These are phyloP conservation scores for Corvus cornix DNA, from an alignment of 2,113 vertebrate species.

Conservation along the genomic window DNA sequence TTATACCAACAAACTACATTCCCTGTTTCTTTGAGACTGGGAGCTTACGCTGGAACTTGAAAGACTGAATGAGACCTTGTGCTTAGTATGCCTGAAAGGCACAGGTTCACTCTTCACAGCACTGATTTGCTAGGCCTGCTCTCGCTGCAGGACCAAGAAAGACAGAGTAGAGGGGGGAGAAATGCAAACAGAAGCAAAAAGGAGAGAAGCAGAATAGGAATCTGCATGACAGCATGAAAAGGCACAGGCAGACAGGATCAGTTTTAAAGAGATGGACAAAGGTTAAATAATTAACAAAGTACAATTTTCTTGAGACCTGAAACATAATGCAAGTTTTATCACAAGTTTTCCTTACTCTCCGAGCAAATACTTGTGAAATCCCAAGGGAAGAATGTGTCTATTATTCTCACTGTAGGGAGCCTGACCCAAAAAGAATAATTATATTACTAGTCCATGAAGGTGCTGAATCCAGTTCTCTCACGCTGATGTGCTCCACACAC, in stretches of 20 bases:
- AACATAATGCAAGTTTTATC: background rate
- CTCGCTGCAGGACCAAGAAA: rapidly evolving
- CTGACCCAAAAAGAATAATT: background rate
- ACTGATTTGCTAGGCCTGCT: background rate
- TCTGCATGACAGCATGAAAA: rapidly evolving
- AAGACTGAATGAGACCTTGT: background rate
- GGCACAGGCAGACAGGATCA: background rate
- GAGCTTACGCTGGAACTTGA: background rate
- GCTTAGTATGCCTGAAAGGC: background rate
- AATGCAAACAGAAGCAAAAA: background rate
- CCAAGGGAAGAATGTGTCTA: background rate
- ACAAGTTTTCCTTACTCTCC: background rate
- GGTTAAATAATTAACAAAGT: background rate
- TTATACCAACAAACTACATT: background rate
- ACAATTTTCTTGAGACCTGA: background rate
- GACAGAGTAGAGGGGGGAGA: background rate
- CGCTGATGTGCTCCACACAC: background rate
- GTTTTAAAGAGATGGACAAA: background rate
- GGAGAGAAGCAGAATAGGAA: background rate
- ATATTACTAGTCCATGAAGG: background rate
- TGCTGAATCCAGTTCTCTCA: background rate
- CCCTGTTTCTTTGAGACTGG: background rate
- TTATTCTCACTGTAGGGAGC: background rate
- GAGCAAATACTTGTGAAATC: background rate
- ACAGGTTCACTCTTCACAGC: background rate